Conservation (phyloP, 1,140 invertebrate species). For the Drosophila albomicans region DNA sequence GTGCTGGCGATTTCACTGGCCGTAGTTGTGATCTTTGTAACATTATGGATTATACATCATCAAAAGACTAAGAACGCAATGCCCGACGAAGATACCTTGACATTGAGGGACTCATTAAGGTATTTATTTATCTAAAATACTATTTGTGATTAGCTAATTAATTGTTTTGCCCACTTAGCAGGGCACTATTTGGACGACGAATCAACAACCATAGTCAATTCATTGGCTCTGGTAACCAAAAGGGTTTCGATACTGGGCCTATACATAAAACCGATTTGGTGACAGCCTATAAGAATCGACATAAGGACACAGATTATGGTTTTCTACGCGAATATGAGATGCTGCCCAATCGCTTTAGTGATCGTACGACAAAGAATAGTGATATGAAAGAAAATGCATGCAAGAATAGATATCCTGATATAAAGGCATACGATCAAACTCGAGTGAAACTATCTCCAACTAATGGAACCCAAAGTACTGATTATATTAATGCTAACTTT, state of each 20-base stretch:
- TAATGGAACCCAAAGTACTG: conserved; percentile 91
- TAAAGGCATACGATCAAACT: conserved; percentile 97
- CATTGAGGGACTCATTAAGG: conserved; percentile 89
- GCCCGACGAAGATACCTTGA: conserved; percentile 92
- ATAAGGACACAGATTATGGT: conserved; percentile 94
- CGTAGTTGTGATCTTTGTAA: conserved; percentile 88
- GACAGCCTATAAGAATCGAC: conserved; percentile 91
- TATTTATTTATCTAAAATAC: conserved; percentile 63
- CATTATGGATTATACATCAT: conserved; percentile 90
- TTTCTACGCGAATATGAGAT: conserved; percentile 95
- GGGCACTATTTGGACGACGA: conserved; percentile 78
- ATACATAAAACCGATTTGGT: conserved; percentile 90
- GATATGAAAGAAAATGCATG: conserved; percentile 94
- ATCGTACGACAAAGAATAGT: conserved; percentile 93
- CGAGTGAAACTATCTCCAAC: conserved; percentile 91
- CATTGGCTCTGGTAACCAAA: conserved; percentile 85
- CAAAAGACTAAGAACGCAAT: conserved; percentile 89
- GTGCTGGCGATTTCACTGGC: conserved; percentile 88
- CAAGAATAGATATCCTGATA: conserved; percentile 95
- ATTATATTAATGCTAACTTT: conserved; percentile 97
- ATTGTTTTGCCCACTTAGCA: conserved; percentile 27
- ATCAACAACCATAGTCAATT: conserved; percentile 82
- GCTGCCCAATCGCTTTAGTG: conserved; percentile 93
- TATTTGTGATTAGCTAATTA: background rate
- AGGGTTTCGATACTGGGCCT: conserved; percentile 93